Evolutionary conservation across 2,888 invertebrate genomes (phyloP), one percentile per base, ranked within the genome.

Genomic region (Napeogenes inachia): DNA sequence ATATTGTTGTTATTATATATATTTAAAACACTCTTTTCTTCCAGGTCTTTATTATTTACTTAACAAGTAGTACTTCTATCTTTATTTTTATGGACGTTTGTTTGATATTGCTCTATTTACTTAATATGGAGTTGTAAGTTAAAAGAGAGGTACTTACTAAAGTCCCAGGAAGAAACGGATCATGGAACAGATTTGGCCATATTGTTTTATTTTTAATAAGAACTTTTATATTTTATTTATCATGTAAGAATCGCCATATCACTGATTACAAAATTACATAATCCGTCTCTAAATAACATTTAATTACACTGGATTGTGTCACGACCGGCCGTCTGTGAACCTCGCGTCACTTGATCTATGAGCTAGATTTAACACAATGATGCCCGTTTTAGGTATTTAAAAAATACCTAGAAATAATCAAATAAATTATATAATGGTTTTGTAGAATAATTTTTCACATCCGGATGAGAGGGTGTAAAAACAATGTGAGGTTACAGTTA

Each of bases 281-380:
- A 58, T 13, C 35, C 47, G 47, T 47, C 33, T 47, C 13, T 46
- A 55, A 45, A 12, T 54, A 47, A 33, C 42, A 59, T 5, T 50
- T 47, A 60, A 60, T 60, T 60, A 55, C 60, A 47, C 60, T 35
- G 45, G 55, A 60, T 60, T 47, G 21, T 32, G 45, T 54, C 59
- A 59, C 59, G 54, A 54, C 54, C 38, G 59, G 54, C 59, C 35
- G 54, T 59, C 59, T 59, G 46, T 38, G 55, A 38, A 60, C 8
- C 46, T 38, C 32, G 42, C 42, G 8, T 10, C 35, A 13, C 54
- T 54, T n/a, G 54, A 30, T 47, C 50, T 30, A 50, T 30, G 54
- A 54, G 35, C 54, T 33, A 54, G 54, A 38, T 54, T 54, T 3
- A 38, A 54, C 54, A 54, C 35, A 54, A 54, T 54, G 54, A 5